A percentile compares a stretch with the other conserved stretches of the same genome.
phyloP scores from a whole-genome alignment of 1,140 invertebrate species.

The Drosophila miranda region DNA sequence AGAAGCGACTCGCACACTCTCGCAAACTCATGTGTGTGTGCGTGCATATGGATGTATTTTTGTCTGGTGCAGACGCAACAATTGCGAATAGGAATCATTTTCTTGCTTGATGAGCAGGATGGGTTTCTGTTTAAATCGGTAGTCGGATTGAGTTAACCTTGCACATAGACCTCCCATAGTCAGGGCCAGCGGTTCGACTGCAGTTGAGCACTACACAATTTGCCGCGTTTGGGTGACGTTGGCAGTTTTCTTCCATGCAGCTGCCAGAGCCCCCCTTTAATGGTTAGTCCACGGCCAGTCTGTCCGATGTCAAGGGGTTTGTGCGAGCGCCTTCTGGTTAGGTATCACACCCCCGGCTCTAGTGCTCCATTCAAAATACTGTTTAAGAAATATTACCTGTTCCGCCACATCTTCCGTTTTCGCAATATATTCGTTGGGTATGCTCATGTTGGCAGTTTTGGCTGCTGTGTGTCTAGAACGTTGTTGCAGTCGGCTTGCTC shows the following conservation, averaged over 20 bases:
- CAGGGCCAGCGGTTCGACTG: conserved; percentile 20
- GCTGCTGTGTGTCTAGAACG: conserved; percentile 15
- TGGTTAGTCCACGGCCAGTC: too few species aligned
- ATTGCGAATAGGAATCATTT: conserved; percentile 55
- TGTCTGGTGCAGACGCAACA: conserved; percentile 44
- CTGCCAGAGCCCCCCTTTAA: conserved; percentile 12
- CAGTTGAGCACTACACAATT: conserved; percentile 55
- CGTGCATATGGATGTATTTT: conserved; percentile 23
- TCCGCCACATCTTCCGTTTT: conserved; percentile 97
- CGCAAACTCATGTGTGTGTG: conserved; percentile 1
- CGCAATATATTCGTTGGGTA: conserved; percentile 93
- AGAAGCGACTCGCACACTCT: conserved; percentile 29
- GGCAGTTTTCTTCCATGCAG: conserved; percentile 61
- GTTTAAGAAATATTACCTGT: conserved; percentile 87
- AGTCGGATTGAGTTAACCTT: conserved; percentile 3
- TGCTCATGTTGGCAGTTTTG: conserved; percentile 86
- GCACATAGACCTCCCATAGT: not conserved
- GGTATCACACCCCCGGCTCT: not conserved
- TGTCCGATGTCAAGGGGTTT: not conserved
- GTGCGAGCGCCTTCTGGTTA: not conserved
- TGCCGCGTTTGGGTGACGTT: conserved; percentile 81
- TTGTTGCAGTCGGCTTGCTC: conserved; percentile 11
- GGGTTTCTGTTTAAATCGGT: not conserved
- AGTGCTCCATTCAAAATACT: conserved; percentile 4
- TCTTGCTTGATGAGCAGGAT: too few species aligned